These are phyloP conservation scores for Eupelmus urozonus DNA, from an alignment of 2,888 invertebrate genomes.

Conservation along the genomic window DNA sequence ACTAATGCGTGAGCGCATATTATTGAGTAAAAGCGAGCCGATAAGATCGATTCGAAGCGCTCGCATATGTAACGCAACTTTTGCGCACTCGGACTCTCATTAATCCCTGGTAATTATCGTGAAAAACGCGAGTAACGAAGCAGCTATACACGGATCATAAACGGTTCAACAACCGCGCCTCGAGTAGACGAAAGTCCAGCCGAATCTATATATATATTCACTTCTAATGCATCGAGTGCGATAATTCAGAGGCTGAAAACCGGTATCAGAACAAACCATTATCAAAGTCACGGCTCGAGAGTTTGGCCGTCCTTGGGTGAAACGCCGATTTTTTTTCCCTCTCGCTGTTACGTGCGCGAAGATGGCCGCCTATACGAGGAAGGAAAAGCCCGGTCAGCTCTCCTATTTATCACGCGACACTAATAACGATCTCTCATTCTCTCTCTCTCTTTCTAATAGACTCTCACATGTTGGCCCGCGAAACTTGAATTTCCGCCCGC, in stretches of 20 bases:
- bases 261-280: background rate
- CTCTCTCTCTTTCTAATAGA: background rate
- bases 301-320: constrained; percentile 37
- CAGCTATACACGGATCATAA: constrained; percentile 25
- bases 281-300: constrained; percentile 46
- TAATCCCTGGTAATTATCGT: constrained; percentile 23
- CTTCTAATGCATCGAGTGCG: background rate
- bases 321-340: no score
- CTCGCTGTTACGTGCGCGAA: no score
- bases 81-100: constrained; percentile 18
- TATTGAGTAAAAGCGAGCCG: constrained; percentile 38
- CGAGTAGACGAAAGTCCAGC: background rate
- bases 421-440: constrained; percentile 9
- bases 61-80: background rate
- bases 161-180: constrained; percentile 22
- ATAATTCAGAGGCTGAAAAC: no score
- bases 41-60: constrained; percentile 23
- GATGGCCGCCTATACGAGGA: background rate
- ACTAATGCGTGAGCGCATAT: background rate
- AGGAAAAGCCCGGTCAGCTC: background rate
- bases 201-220: background rate
- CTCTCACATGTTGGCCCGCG: no score
- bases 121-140: background rate
- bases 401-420: constrained; percentile 12
- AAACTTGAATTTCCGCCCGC: constrained; percentile 40